Conservation (phyloP, 2,113 vertebrate species). For the Amblyornis subalaris region DNA sequence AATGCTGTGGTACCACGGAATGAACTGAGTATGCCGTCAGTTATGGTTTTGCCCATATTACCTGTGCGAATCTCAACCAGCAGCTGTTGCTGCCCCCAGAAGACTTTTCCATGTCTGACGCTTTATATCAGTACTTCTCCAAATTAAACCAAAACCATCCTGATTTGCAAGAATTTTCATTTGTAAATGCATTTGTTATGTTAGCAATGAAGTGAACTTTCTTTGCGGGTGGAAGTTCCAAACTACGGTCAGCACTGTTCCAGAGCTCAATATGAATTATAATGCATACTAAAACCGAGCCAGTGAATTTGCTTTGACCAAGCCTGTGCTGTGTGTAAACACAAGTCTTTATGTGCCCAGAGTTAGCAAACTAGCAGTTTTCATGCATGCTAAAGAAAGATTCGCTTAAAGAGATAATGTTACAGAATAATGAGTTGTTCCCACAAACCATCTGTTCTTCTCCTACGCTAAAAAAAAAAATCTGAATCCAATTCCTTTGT, state of each 20-base stretch:
- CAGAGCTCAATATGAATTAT: background rate
- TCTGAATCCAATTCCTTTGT: slow-evolving; percentile 16
- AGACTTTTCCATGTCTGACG: background rate
- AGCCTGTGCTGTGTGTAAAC: background rate
- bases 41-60: background rate
- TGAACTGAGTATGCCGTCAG: background rate
- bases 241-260: background rate
- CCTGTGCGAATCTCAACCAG: background rate
- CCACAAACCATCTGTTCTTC: slow-evolving; percentile 43
- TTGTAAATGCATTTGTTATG: background rate
- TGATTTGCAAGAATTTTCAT: background rate
- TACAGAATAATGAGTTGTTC: slow-evolving; percentile 28
- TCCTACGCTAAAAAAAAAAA: background rate
- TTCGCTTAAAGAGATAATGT: background rate
- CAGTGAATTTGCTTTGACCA: background rate
- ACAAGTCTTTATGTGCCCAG: background rate
- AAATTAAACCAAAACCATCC: background rate
- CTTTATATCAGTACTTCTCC: background rate
- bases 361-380: background rate
- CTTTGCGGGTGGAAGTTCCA: background rate
- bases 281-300: background rate
- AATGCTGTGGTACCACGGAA: background rate
- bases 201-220: background rate
- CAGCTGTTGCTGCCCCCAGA: background rate
- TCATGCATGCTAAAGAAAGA: background rate